Conservation (phyloP, 2,113 vertebrate species). For the Excalfactoria chinensis region DNA sequence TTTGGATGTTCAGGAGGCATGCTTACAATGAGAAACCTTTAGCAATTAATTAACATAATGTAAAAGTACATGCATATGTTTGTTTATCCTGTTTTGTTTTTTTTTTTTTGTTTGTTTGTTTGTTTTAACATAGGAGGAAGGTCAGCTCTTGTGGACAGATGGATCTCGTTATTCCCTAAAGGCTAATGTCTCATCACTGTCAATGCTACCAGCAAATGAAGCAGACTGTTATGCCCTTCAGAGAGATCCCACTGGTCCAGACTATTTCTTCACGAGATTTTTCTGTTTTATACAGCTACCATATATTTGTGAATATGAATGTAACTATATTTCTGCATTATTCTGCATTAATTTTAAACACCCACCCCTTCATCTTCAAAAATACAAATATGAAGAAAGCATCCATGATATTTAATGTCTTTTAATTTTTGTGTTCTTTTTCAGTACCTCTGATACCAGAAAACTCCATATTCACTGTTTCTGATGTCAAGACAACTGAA, state of each 20-base stretch:
- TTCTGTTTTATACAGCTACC: conserved; percentile 85
- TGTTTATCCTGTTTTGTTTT: background rate
- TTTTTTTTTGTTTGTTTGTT: background rate
- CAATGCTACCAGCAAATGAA: conserved; percentile 78
- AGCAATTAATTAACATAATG: background rate
- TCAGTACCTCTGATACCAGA: conserved; percentile 68
- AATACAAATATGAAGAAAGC: background rate
- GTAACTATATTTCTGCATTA: conserved; percentile 76
- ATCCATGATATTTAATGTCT: background rate
- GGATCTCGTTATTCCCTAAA: conserved; percentile 79
- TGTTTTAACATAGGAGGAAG: conserved; percentile 80
- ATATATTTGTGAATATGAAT: conserved; percentile 88
- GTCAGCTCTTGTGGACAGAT: conserved; percentile 84
- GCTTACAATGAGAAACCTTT: background rate
- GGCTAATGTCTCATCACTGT: conserved; percentile 64
- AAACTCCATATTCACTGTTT: conserved; percentile 68
- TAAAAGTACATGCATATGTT: background rate
- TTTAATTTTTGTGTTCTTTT: conserved; percentile 46
- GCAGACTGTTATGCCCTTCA: conserved; percentile 88
- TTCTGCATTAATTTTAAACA: background rate
- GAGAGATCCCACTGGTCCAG: conserved; percentile 80
- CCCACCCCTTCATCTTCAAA: background rate
- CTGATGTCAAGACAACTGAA: conserved; percentile 81
- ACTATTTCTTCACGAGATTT: conserved; percentile 85
- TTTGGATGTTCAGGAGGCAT: background rate